These are phyloP conservation scores for Battus philenor DNA, from an alignment of 1,140 invertebrate genomes.

Conservation along the genomic window DNA sequence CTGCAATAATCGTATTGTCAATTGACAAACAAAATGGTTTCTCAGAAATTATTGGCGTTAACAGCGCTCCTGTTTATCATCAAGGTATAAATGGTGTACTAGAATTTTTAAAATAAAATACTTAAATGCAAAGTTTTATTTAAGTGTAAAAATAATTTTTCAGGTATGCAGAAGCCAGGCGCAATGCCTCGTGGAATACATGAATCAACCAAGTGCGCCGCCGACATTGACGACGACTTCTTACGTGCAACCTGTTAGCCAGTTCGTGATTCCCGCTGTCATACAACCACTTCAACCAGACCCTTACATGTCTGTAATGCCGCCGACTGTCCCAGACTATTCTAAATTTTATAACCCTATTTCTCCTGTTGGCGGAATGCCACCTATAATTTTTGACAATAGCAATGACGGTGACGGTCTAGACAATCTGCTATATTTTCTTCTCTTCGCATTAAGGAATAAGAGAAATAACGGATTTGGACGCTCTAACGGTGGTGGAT, in stretches of 20 bases:
- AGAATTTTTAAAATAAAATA: neutral
- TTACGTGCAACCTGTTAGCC: slow-evolving; percentile 28
- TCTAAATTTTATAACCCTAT: slow-evolving; percentile 14
- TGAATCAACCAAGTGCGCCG: slow-evolving; percentile 12
- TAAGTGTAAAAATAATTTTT: slow-evolving; percentile 7
- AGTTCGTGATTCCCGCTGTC: slow-evolving; percentile 37
- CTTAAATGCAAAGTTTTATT: neutral
- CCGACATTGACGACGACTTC: slow-evolving; percentile 23
- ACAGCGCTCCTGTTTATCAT: slow-evolving; percentile 24
- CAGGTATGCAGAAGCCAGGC: slow-evolving; percentile 24
- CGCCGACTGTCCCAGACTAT: slow-evolving; percentile 19
- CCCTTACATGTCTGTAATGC: neutral
- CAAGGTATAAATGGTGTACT: slow-evolving; percentile 22
- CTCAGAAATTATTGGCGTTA: slow-evolving; percentile 24
- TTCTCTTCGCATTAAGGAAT: slow-evolving; percentile 38
- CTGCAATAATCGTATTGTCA: slow-evolving; percentile 28
- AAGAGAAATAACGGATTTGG: slow-evolving; percentile 15
- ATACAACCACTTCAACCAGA: slow-evolving; percentile 30
- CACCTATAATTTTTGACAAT: slow-evolving; percentile 27
- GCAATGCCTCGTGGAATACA: slow-evolving; percentile 26
- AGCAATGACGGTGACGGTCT: slow-evolving; percentile 34
- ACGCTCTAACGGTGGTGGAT: slow-evolving; percentile 5
- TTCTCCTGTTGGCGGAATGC: slow-evolving; percentile 17
- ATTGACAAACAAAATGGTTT: slow-evolving; percentile 39
- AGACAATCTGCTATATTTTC: slow-evolving; percentile 34